A percentile compares a stretch with the other conserved stretches of the same genome.
phyloP scores from a whole-genome alignment of 1,140 invertebrate species.

The Oedothorax gibbosus region DNA sequence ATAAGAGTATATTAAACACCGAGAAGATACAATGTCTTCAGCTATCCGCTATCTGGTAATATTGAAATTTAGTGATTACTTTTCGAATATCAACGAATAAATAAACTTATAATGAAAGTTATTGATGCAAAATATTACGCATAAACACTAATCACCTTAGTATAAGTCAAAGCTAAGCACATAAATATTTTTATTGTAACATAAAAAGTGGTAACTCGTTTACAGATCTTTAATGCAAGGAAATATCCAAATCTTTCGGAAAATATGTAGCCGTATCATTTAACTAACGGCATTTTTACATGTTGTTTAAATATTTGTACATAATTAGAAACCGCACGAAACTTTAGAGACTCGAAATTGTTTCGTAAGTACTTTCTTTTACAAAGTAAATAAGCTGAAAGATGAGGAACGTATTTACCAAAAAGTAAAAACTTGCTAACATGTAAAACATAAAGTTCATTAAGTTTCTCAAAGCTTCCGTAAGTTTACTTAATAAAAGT shows the following conservation, averaged over 20 bases:
- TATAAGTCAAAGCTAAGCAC: too few species aligned
- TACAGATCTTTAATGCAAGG: too few species aligned
- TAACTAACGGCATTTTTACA: not conserved
- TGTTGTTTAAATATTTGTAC: not conserved
- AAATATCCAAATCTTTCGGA: not conserved
- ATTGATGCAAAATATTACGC: too few species aligned
- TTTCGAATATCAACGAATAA: too few species aligned
- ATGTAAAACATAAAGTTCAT: not conserved
- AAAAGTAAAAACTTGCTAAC: not conserved
- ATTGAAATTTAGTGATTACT: too few species aligned
- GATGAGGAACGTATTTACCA: not conserved
- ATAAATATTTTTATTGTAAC: too few species aligned
- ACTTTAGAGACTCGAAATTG: not conserved
- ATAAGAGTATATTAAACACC: too few species aligned
- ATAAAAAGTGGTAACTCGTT: too few species aligned
- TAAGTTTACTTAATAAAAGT: not conserved
- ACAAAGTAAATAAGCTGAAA: slow-evolving; percentile 8
- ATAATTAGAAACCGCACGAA: not conserved
- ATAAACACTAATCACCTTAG: too few species aligned
- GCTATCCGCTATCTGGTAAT: too few species aligned
- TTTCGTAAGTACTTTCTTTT: not conserved
- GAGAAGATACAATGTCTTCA: too few species aligned
- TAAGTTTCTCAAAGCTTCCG: not conserved
- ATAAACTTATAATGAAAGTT: too few species aligned
- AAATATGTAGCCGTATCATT: not conserved